Evolutionary conservation across 2,888 invertebrate genomes (phyloP).

Genomic region (Neoitamus cyanurus): DNA sequence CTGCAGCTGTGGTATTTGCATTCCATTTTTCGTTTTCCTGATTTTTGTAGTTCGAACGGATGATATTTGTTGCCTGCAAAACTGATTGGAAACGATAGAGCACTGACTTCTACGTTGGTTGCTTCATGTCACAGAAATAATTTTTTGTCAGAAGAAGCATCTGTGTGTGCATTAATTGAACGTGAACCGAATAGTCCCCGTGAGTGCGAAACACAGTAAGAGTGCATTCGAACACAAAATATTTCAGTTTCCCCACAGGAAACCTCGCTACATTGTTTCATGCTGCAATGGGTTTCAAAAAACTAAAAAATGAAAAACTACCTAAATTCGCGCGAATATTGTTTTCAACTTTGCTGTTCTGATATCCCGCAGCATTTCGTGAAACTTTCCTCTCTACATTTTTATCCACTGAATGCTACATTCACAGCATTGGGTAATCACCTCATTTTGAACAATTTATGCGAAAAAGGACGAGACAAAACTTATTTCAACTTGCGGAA

Average conservation of each 20-base stretch:
- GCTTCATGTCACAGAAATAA: background rate
- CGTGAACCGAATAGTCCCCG: background rate
- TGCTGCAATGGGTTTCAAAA: background rate
- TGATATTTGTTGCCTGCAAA: background rate
- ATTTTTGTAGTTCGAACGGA: background rate
- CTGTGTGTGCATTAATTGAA: background rate
- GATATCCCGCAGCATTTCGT: background rate
- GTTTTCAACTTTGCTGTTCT: background rate
- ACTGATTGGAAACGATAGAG: background rate
- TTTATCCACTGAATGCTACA: background rate
- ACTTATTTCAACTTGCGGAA: background rate
- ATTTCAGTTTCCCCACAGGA: background rate
- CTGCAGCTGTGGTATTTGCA: background rate
- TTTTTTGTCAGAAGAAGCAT: background rate
- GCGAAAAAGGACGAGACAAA: background rate
- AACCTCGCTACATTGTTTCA: background rate
- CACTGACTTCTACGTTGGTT: background rate
- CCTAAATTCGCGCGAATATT: background rate
- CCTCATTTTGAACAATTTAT: conserved; percentile 5
- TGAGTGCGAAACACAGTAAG: background rate
- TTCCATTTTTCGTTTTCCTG: background rate
- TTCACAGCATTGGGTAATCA: background rate
- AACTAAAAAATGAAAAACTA: background rate
- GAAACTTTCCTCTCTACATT: background rate
- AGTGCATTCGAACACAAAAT: background rate